Conservation (phyloP, 2,113 vertebrate genomes). For the Procavia capensis region DNA sequence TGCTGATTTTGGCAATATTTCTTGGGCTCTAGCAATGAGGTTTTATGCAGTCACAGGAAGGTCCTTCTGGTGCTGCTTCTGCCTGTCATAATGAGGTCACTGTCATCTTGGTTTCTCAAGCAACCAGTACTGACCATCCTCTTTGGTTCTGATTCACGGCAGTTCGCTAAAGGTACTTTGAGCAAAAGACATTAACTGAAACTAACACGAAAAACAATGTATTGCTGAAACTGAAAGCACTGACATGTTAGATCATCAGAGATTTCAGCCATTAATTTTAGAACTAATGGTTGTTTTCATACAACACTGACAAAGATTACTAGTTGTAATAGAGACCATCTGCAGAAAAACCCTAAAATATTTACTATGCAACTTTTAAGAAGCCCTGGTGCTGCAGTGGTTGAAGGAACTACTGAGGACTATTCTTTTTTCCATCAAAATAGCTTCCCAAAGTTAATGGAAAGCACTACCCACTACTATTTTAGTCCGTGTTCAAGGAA, state of each 20-base stretch:
- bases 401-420: too few species aligned
- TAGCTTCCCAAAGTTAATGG: too few species aligned
- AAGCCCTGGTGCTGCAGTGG: too few species aligned
- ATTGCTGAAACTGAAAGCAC: not conserved
- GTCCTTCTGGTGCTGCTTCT: not conserved
- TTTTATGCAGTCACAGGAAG: not conserved
- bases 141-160: not conserved
- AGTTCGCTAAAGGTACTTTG: not conserved
- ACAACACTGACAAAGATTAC: too few species aligned
- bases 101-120: not conserved
- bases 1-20: not conserved
- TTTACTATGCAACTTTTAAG: too few species aligned
- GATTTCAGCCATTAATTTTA: not conserved
- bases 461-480: too few species aligned
- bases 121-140: not conserved
- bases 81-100: not conserved
- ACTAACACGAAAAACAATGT: not conserved
- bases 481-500: too few species aligned
- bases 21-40: not conserved
- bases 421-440: too few species aligned
- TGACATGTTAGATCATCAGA: not conserved
- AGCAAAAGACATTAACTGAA: not conserved
- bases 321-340: too few species aligned
- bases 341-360: too few species aligned
- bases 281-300: not conserved